These are phyloP conservation scores for Nemoura dubitans DNA, from an alignment of 2,888 invertebrate species.

Conservation along the genomic window DNA sequence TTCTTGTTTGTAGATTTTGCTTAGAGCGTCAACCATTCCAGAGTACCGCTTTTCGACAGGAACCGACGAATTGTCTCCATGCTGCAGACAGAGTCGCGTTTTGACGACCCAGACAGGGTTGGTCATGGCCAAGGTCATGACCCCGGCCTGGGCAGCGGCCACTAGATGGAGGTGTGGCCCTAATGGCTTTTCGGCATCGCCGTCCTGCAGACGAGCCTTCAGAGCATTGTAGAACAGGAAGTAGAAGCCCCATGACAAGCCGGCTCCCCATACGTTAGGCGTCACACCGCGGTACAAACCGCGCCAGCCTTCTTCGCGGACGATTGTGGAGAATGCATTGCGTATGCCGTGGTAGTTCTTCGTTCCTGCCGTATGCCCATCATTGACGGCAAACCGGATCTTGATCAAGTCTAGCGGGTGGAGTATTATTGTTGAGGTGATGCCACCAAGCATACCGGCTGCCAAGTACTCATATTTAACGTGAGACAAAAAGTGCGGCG, in stretches of 20 bases:
- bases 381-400: slow-evolving; percentile 97
- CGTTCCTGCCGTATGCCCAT: slow-evolving; percentile 82
- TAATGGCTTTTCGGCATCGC: slow-evolving; percentile 80
- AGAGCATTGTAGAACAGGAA: slow-evolving; percentile 96
- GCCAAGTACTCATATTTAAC: slow-evolving; percentile 93
- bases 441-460: slow-evolving; percentile 96
- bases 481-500: slow-evolving; percentile 66
- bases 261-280: slow-evolving; percentile 97
- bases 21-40: slow-evolving; percentile 91
- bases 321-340: slow-evolving; percentile 85
- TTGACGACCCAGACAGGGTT: slow-evolving; percentile 99
- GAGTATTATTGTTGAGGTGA: slow-evolving; percentile 90
- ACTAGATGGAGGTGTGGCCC: slow-evolving; percentile 90
- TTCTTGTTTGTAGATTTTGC: slow-evolving; percentile 89
- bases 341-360: slow-evolving; percentile 89
- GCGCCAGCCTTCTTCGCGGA: slow-evolving; percentile 84
- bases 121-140: slow-evolving; percentile 88
- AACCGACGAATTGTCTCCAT: slow-evolving; percentile 68
- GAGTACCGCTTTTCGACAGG: slow-evolving; percentile 75
- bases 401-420: slow-evolving; percentile 98
- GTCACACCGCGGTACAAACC: slow-evolving; percentile 96
- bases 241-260: slow-evolving; percentile 98
- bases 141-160: slow-evolving; percentile 90
- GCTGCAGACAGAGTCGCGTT: slow-evolving; percentile 95
- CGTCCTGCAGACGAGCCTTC: slow-evolving; percentile 91